Evolutionary conservation across 2,888 invertebrate genomes (phyloP).

Genomic region (Podotricha telesiphe): DNA sequence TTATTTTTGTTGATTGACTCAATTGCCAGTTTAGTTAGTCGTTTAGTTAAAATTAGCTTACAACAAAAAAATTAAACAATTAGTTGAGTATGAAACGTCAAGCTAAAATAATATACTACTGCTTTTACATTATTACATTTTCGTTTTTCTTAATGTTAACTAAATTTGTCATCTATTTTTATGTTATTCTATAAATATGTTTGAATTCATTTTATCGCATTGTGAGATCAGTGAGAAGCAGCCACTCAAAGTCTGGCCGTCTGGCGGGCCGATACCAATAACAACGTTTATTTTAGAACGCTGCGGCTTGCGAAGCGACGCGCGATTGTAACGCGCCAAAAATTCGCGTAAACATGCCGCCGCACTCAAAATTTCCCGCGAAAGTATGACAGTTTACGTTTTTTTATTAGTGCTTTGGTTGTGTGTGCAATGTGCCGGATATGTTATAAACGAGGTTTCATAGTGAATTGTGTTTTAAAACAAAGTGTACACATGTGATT

Average conservation of each 20-base stretch:
- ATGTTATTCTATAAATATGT: constrained; percentile 11
- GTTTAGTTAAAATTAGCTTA: too few species aligned
- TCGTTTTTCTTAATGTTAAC: constrained; percentile 9
- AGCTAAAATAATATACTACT: neutral
- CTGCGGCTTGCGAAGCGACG: constrained; percentile 48
- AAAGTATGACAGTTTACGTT: constrained; percentile 31
- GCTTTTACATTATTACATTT: neutral
- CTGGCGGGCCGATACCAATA: constrained; percentile 68
- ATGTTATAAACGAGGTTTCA: constrained; percentile 4
- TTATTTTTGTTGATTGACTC: neutral
- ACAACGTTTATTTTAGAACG: constrained; percentile 73
- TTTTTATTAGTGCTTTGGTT: neutral
- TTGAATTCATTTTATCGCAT: constrained; percentile 21
- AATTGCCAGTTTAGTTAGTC: neutral
- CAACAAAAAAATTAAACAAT: too few species aligned
- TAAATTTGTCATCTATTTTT: constrained; percentile 2
- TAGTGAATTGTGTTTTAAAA: constrained; percentile 3
- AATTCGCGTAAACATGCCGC: constrained; percentile 47
- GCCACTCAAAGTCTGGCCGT: constrained; percentile 67
- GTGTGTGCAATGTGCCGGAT: constrained; percentile 35
- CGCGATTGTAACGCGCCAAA: constrained; percentile 45
- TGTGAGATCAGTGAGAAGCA: constrained; percentile 20
- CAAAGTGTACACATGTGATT: neutral
- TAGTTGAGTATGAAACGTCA: neutral
- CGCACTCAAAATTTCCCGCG: constrained; percentile 45